These are phyloP conservation scores for Eudyptes chrysolophus DNA, from an alignment of 2,113 vertebrate genomes.

Conservation along the genomic window DNA sequence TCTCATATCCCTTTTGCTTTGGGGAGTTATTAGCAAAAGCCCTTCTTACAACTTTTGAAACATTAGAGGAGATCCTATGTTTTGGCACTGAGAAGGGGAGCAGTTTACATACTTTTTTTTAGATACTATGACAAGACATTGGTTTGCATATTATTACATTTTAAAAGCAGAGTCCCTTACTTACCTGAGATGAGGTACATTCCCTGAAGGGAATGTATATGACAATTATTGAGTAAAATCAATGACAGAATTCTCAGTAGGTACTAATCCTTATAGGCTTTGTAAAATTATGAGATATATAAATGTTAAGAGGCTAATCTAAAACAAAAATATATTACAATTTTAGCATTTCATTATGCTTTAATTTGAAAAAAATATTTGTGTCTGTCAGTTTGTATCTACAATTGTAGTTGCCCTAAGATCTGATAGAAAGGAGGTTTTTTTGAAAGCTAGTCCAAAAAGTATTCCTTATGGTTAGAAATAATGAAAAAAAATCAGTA, in stretches of 20 bases:
- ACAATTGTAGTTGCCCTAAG: neutral
- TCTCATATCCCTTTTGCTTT: neutral
- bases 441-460: neutral
- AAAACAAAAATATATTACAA: neutral
- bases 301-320: neutral
- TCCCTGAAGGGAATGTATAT: neutral
- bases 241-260: neutral
- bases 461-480: neutral
- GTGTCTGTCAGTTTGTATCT: neutral
- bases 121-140: neutral
- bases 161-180: neutral
- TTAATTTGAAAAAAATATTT: neutral
- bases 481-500: neutral
- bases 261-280: neutral
- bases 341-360: neutral
- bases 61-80: neutral
- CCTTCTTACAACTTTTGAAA: neutral
- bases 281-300: neutral
- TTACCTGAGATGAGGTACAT: neutral
- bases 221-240: neutral
- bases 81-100: neutral
- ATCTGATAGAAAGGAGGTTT: neutral
- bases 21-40: neutral
- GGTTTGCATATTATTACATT: neutral
- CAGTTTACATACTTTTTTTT: neutral